Base-by-base conservation (phyloP, 2,113 vertebrate genomes). In the Ciconia maguari region DNA sequence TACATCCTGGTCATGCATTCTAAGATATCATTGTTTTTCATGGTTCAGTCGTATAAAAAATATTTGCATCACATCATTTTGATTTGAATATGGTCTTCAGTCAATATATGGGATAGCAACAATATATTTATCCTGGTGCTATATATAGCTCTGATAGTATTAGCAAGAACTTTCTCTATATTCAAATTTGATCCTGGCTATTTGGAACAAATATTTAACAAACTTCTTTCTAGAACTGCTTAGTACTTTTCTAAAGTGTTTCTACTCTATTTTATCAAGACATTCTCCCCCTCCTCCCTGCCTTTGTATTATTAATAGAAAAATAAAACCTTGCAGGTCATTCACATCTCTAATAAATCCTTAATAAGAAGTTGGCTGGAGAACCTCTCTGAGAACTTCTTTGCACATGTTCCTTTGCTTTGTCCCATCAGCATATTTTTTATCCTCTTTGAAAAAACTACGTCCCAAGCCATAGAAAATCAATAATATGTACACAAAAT, bases 361-460 rank as follows among this genome's bases (percentile, higher is more conserved):
- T 68, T 42, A 68, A 58, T 3, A 66, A 79, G 6, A 8, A 34
- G 5, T 83, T 84, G 27, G 7, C 11, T 48, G 6, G 13, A 57
- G 22, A 65, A 64, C 1, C 2, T 64, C 17, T 66, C 26, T 70
- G 61, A 51, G 10, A 83, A 64, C 21, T 71, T 90, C 22, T 66
- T 74, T 3, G 9, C 22, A 32, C 13, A 9, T 0, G 0, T 74
- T 74, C 10, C 16, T 55, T 36, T 55, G 7, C 6, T 77, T 77
- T 51, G 2, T 65, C 13, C 14, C 9, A 42, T 65, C 26, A 41
- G 4, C 11, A 55, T 19, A 11, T 55, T 32, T 91, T 70, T 70
- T 79, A 44, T 52, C 0, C 1, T 64, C 42, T 84, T 80, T 71
- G 46, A 52, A 69, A 85, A 71, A 72, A 1, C 11, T 60, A 9